Evolutionary conservation across 2,888 invertebrate genomes (phyloP), one percentile per base, ranked within the genome.

Genomic region (Dynastes tityus): DNA sequence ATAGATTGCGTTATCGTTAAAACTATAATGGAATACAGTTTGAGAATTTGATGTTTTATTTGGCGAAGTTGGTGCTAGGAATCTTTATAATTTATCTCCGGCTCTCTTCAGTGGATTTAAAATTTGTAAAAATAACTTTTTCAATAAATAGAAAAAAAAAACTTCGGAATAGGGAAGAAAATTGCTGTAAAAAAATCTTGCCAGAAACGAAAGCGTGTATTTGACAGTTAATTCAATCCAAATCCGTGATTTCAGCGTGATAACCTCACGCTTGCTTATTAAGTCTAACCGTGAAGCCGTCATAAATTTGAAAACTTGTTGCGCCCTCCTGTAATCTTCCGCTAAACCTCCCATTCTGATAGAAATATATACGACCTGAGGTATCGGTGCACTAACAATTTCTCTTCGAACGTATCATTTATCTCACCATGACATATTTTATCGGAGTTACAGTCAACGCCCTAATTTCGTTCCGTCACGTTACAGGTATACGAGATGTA

Each of bases 401-500:
- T 49, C 68, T 68, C 29, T 29, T 45, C 68, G 68, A 22, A 45
- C 49, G 22, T 27, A 58, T 37, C 58, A 73, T 73, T 45, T 13
- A 37, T 73, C 45, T 45, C 53, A 61, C 53, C 58, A 53, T 58
- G 58, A 58, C 11, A 32, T 73, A 61, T 58, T 73, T 73, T 49
- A 68, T 61, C 61, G 22, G n/a, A 49, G 32, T 13, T 61, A 22
- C 27, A 37, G 73, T 61, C n/a, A 73, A 22, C 73, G 40, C 40
- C 37, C 73, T 74, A 74, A 61, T 61, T 63, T 68, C 22, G 45
- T 68, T 68, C 45, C 68, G 45, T 68, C 68, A 49, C 22, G 51
- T 86, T 86, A 80, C 83, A 89, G 89, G 84, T 89, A 37, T 86
- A 88, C 81, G 85, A 86, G 78, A 86, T 88, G 86, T 87, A 86